phyloP scores from a whole-genome alignment of 2,888 invertebrate species.

The Nomada goodeniana region DNA sequence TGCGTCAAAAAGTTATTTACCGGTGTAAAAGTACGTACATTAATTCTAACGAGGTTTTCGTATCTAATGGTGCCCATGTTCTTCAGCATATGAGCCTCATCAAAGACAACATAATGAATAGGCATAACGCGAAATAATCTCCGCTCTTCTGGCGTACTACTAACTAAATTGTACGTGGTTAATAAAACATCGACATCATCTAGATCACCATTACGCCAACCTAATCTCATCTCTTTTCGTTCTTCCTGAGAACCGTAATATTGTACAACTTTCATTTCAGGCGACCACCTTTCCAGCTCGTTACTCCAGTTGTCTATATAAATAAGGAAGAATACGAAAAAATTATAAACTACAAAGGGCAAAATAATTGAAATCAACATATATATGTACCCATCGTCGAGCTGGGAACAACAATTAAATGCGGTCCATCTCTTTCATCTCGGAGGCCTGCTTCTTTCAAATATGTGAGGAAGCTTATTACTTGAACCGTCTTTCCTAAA shows the following conservation, averaged over 20 bases:
- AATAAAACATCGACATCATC: constrained; percentile 93
- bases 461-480: constrained; percentile 96
- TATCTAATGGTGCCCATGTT: constrained; percentile 98
- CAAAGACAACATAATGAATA: constrained; percentile 97
- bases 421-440: constrained; percentile 88
- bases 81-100: constrained; percentile 99
- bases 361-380: neutral
- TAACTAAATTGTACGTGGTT: constrained; percentile 95
- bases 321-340: neutral
- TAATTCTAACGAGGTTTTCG: constrained; percentile 94
- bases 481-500: constrained; percentile 96
- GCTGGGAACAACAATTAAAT: constrained; percentile 97
- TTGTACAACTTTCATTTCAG: constrained; percentile 90
- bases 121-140: constrained; percentile 95
- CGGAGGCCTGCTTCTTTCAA: constrained; percentile 91
- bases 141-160: constrained; percentile 94
- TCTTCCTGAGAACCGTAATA: constrained; percentile 96
- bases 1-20: no score
- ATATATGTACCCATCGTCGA: constrained; percentile 92
- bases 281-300: constrained; percentile 93
- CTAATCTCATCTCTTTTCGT: constrained; percentile 90
- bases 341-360: neutral
- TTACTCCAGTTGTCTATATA: constrained; percentile 92
- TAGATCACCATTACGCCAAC: constrained; percentile 90
- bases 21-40: constrained; percentile 84